Percentiles rank a stretch among this genome's conserved stretches.
Evolutionary conservation across 2,113 vertebrate species (phyloP).

Genomic region (Felis chaus): DNA sequence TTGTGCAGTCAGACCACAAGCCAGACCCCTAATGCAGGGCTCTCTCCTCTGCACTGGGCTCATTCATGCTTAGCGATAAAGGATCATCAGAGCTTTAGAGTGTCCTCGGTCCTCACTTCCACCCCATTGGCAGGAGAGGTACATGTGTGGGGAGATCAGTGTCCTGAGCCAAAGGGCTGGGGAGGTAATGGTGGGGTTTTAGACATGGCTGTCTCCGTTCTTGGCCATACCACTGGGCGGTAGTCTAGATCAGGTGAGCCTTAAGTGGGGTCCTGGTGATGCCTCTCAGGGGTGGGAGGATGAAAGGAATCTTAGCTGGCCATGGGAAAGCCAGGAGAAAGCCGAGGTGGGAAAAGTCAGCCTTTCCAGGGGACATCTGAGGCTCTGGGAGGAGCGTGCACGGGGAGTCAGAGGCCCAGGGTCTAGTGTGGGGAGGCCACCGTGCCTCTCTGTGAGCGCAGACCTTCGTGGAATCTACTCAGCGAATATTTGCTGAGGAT

Average conservation of each 20-base stretch:
- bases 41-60: background rate
- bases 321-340: background rate
- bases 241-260: background rate
- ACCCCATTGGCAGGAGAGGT: too few species aligned
- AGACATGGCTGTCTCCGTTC: background rate
- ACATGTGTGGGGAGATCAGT: too few species aligned
- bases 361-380: background rate
- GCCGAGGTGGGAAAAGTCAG: background rate
- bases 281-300: background rate
- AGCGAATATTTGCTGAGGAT: background rate
- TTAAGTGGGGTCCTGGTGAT: background rate
- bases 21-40: background rate
- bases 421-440: accelerated
- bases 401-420: background rate
- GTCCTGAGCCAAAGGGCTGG: too few species aligned
- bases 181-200: too few species aligned
- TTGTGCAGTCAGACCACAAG: background rate
- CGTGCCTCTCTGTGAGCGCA: background rate
- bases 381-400: background rate
- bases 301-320: background rate
- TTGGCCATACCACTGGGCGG: background rate
- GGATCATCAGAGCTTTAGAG: too few species aligned
- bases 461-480: background rate
- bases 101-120: too few species aligned
- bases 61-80: too few species aligned